A percentile compares a stretch with the other conserved stretches of the same genome.
Evolutionary conservation across 2,888 invertebrate genomes (phyloP).

Genomic region (Theretra japonica): DNA sequence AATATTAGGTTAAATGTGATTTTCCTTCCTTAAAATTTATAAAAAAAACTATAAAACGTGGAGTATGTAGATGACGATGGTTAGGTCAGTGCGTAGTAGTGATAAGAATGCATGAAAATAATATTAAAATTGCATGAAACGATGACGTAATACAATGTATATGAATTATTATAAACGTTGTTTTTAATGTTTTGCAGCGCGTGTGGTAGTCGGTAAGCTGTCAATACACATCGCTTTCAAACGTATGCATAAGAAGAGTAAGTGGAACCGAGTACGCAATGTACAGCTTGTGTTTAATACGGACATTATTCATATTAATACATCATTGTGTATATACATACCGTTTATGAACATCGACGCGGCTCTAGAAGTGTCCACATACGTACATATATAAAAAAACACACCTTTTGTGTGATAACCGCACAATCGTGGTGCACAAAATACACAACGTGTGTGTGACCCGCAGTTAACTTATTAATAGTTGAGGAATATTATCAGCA

Average conservation of each 20-base stretch:
- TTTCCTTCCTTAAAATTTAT: no score
- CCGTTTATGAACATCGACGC: neutral
- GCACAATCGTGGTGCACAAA: no score
- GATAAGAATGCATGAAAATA: neutral
- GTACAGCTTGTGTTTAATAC: constrained; percentile 1
- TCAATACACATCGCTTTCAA: constrained; percentile 19
- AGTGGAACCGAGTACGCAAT: neutral
- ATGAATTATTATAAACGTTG: neutral
- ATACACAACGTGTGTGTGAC: no score
- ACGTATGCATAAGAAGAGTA: constrained; percentile 18
- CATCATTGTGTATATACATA: constrained; percentile 8
- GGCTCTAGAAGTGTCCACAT: no score
- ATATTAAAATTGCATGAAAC: neutral
- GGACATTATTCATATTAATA: constrained; percentile 12
- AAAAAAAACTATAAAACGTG: no score
- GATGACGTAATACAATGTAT: neutral
- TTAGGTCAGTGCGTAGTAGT: no score
- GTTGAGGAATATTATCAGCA: no score
- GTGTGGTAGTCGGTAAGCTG: constrained; percentile 23
- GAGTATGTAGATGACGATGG: no score
- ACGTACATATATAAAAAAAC: no score
- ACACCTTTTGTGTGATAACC: no score
- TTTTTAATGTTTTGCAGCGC: constrained; percentile 20
- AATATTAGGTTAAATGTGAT: no score
- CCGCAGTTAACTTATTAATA: no score